Conservation (phyloP, 2,113 vertebrate genomes). For the Illadopsis cleaveri region DNA sequence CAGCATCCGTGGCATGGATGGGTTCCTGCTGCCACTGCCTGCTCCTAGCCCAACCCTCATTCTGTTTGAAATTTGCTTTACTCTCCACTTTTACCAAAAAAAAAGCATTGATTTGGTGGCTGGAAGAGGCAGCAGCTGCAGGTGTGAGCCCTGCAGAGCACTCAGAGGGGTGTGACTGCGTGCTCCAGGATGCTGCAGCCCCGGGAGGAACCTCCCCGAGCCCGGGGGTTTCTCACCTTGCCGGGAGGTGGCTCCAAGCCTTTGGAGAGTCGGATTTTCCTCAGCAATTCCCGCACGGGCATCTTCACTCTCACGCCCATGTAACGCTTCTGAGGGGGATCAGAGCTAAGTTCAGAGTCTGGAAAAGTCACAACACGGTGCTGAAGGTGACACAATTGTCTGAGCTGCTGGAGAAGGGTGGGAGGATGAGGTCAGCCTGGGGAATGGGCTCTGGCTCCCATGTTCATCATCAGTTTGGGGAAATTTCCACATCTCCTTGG, state of each 20-base stretch:
- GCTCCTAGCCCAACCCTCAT: neutral
- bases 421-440: neutral
- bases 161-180: rapidly evolving
- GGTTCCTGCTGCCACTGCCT: neutral
- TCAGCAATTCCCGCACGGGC: slow-evolving; percentile 84
- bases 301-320: slow-evolving; percentile 85
- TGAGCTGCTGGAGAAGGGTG: neutral
- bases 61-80: neutral
- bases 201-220: neutral
- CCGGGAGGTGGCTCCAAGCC: slow-evolving; percentile 56
- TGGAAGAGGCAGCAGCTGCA: neutral
- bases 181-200: neutral
- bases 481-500: neutral
- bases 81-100: neutral
- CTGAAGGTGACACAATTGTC: neutral
- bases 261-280: slow-evolving; percentile 74
- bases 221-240: slow-evolving; percentile 61
- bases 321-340: slow-evolving; percentile 72
- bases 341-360: slow-evolving; percentile 11
- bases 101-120: neutral
- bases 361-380: slow-evolving; percentile 38
- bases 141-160: neutral
- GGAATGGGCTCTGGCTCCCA: rapidly evolving
- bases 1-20: too few relatives aligned
- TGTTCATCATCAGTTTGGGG: rapidly evolving